Evolutionary conservation across 2,888 invertebrate genomes (phyloP), one percentile per base, ranked within the genome.

Genomic region (Sisyra terminalis): DNA sequence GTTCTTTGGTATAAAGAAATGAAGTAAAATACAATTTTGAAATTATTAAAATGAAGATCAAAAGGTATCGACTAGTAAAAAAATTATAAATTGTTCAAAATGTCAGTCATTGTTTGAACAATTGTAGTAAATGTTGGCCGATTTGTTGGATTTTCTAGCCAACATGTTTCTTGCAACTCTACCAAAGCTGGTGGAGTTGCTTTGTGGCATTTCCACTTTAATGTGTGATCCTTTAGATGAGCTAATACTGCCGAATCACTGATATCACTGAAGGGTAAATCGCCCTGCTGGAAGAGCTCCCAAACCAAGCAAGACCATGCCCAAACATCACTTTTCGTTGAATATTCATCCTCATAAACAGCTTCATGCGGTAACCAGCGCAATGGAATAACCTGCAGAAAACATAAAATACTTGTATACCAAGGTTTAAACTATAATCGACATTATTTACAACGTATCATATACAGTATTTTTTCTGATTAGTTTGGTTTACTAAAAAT

Each of bases 341-440:
- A 89, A 59, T 78, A 90, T 47, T 92, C 90, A 45, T 87, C 87
- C 53, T 93, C 92, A 49, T 83, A 68, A 1, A 89, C 81, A 2
- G 89, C 89, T 59, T 96, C 94, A 13, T 76, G 71, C 0, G 93
- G 85, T 59, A 92, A 59, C 94, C 94, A 94, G 50, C 94, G 75
- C 9, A 93, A 64, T 0, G 93, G 92, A 38, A 93, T 73, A 51
- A 83, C 73, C 72, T 83, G 62, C 0, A 50, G 29, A 30, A 37
- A 46, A 44, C 44, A 37, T 3, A n/a, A 18, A 24, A 24, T 5
- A 24, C 24, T 24, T 24, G 7, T 24, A 24, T n/a, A n/a, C n/a
- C n/a, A n/a, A n/a, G n/a, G n/a, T n/a, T n/a, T n/a, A n/a, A n/a
- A n/a, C n/a, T n/a, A n/a, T n/a, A n/a, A n/a, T n/a, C n/a, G n/a